A percentile compares a stretch with the other conserved stretches of the same genome.
Evolutionary conservation across 37 sponge, comb jelly and placozoan species (phyloP).

Genomic region (Aplysina aerophoba): DNA sequence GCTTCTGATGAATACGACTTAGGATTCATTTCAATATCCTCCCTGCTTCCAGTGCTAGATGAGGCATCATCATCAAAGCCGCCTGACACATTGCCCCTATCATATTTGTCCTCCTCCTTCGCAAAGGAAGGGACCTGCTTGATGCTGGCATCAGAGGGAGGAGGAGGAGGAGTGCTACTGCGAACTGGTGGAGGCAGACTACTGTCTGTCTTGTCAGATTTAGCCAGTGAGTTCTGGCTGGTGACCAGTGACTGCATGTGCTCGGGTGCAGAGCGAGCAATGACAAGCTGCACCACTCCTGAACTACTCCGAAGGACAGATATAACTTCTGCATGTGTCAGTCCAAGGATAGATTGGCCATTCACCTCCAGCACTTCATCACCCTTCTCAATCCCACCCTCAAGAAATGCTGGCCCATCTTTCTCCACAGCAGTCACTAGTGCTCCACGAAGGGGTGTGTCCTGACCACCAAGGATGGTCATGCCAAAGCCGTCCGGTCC

Average conservation of each 20-base stretch:
- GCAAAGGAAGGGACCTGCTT: no score
- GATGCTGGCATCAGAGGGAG: no score
- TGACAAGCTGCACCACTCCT: not conserved
- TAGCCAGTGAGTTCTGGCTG: no score
- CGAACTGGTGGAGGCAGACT: no score
- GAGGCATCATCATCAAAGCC: no score
- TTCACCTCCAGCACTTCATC: conserved; percentile 52
- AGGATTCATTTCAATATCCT: no score
- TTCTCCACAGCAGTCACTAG: conserved; percentile 25
- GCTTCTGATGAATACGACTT: not conserved
- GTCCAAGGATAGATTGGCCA: conserved; percentile 36
- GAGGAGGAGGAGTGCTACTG: no score
- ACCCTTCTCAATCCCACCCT: conserved; percentile 30
- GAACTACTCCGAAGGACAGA: not conserved
- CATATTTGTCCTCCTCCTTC: no score
- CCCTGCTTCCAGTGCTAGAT: no score
- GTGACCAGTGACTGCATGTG: no score
- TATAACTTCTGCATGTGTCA: conserved; percentile 37
- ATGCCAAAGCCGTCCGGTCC: conserved; percentile 27
- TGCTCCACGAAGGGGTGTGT: conserved; percentile 30
- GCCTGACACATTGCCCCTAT: no score
- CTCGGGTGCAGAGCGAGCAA: conserved; percentile 29
- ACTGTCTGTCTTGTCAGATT: no score
- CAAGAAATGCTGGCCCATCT: not conserved
- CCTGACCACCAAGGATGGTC: conserved; percentile 28